Conservation (phyloP, 2,888 invertebrate genomes). For the Macrosiphum euphorbiae region DNA sequence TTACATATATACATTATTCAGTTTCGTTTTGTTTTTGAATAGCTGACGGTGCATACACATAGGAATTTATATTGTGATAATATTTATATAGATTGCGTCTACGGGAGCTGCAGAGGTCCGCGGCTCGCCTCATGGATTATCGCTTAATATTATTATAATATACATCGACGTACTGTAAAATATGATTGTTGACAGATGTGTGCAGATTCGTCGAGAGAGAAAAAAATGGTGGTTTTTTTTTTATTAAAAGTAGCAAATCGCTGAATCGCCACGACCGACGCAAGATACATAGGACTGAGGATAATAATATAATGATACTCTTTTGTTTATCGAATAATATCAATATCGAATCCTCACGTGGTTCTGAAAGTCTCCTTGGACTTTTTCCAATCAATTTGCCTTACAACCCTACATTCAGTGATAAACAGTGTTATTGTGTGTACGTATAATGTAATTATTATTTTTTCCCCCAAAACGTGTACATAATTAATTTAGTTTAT, state of each 20-base stretch:
- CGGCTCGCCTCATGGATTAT: neutral
- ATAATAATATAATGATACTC: neutral
- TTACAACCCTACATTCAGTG: neutral
- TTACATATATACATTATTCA: neutral
- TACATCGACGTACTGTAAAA: too few species aligned
- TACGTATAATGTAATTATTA: neutral
- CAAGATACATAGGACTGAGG: neutral
- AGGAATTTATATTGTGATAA: neutral
- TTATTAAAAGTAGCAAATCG: neutral
- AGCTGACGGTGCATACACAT: neutral
- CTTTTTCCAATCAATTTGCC: neutral
- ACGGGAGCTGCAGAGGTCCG: neutral
- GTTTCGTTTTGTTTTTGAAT: neutral
- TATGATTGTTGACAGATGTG: neutral
- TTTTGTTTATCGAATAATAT: neutral
- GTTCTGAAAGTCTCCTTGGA: neutral
- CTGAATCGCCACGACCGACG: neutral
- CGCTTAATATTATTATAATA: too few species aligned
- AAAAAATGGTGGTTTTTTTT: neutral
- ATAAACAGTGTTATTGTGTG: too few species aligned
- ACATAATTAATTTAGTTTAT: neutral
- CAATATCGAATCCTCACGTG: neutral
- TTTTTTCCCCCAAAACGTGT: neutral
- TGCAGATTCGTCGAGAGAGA: neutral
- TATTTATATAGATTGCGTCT: neutral